These are phyloP conservation scores for Hozukius guyotensis DNA, from an alignment of 2,797 vertebrate genomes.

Conservation along the genomic window DNA sequence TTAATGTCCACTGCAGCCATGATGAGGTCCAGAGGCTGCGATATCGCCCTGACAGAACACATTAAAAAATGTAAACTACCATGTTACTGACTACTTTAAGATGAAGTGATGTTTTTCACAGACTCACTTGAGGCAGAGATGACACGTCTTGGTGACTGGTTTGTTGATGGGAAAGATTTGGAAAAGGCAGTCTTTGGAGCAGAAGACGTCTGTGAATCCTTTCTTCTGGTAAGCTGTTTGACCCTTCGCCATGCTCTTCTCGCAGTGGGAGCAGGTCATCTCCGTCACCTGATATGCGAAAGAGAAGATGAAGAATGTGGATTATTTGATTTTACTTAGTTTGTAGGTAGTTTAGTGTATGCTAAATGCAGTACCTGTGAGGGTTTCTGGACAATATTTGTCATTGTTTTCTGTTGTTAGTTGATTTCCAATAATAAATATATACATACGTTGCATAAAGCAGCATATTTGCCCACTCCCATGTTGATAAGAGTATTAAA, in stretches of 20 bases:
- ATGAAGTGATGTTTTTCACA: background rate
- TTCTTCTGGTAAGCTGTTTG: constrained; percentile 96
- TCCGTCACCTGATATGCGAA: background rate
- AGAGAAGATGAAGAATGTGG: background rate
- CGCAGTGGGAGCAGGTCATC: constrained; percentile 88
- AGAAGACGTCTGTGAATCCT: constrained; percentile 92
- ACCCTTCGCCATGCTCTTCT: constrained; percentile 90
- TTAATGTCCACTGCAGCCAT: constrained; percentile 89
- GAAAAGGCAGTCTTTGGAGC: constrained; percentile 93
- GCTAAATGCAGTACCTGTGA: no score
- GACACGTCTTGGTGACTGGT: constrained; percentile 84
- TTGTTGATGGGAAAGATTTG: constrained; percentile 28
- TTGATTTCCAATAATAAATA: no score
- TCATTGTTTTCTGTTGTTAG: no score
- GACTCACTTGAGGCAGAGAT: constrained; percentile 89
- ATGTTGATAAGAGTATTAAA: no score
- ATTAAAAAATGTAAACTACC: background rate
- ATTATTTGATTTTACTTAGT: background rate
- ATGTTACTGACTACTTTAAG: background rate
- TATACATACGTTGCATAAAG: no score
- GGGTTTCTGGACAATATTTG: no score
- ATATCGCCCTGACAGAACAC: constrained; percentile 81
- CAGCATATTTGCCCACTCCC: no score
- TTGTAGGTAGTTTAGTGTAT: no score
- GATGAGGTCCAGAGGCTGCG: constrained; percentile 90